Evolutionary conservation across 2,113 vertebrate species (phyloP).

Genomic region (Pseudorhombus dupliciocellatus): DNA sequence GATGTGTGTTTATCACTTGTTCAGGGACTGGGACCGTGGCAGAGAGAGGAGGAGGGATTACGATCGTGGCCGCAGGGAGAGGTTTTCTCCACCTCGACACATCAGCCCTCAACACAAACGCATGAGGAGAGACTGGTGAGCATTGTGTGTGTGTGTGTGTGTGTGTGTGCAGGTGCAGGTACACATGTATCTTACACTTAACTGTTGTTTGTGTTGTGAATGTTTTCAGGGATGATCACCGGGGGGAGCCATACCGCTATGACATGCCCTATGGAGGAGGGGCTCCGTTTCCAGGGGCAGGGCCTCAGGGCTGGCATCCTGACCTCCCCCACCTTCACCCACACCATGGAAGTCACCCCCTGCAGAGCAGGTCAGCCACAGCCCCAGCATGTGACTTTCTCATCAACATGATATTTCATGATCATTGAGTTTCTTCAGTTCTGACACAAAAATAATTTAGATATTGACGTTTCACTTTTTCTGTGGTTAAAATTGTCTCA

Average conservation of each 20-base stretch:
- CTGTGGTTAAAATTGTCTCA: constrained; percentile 23
- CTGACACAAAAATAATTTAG: too few species aligned
- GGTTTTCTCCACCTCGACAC: constrained; percentile 89
- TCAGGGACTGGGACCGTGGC: constrained; percentile 90
- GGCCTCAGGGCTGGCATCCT: constrained; percentile 87
- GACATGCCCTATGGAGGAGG: constrained; percentile 87
- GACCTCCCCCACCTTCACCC: constrained; percentile 88
- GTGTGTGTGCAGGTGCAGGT: not conserved
- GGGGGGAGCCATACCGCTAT: constrained; percentile 89
- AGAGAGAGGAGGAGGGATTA: constrained; percentile 90
- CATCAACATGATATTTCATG: too few species aligned
- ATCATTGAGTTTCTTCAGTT: too few species aligned
- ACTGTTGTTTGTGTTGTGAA: not conserved
- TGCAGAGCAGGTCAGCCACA: constrained; percentile 87
- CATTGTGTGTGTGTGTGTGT: not conserved
- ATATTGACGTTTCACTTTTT: not conserved
- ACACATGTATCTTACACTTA: not conserved
- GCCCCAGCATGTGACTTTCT: not conserved
- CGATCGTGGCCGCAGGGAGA: constrained; percentile 86
- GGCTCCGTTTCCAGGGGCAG: constrained; percentile 55
- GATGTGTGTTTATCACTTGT: not conserved
- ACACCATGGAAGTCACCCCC: constrained; percentile 84
- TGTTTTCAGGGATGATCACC: constrained; percentile 87
- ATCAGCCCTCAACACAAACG: constrained; percentile 93
- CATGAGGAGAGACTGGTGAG: constrained; percentile 92